Base-by-base conservation (phyloP, 2,888 invertebrate genomes). In the Cheilosia vulpina region DNA sequence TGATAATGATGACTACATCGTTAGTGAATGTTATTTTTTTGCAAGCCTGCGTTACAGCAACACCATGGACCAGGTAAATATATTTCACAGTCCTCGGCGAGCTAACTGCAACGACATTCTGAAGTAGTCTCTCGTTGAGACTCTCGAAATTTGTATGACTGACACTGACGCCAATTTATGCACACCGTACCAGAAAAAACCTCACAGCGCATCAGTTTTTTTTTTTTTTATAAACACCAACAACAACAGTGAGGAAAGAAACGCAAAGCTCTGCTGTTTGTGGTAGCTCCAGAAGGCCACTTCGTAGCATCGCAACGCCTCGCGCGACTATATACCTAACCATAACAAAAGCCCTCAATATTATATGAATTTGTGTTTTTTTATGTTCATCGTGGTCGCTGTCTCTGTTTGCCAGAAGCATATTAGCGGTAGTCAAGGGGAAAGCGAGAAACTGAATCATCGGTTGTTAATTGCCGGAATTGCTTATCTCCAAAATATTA, bases 371-470 rank as follows among this genome's bases (percentile, higher is more conserved):
- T 68, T 66, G 24, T 55, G 11, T 24, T 65, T 69, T 69, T 38
- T 3, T 38, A 31, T 38, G 11, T 58, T 41, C 55, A 43, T 68
- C 31, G 68, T 55, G 43, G 27, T 55, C 19, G 21, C 45, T 17
- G 34, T 63, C 17, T 13, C 31, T 31, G 50, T 65, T 19, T 19
- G 52, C 11, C 38, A 24, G 17, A 21, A 43, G 17, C 21, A 27
- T 13, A 31, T 19, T 43, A 19, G 27, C n/a, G 52, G 52, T 24
- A 65, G 17, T 11, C 21, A 47, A 13, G 31, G 24, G 43, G 24
- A 21, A 27, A 9, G n/a, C 50, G 24, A n/a, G 55, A 50, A 76
- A 76, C 81, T 81, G 81, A 81, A 69, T 81, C 81, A 69, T 65
- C 63, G 24, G 5, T 31, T 19, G 47, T 43, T 38, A 7, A 9